Evolutionary conservation across 1,140 invertebrate genomes (phyloP), one percentile per base, ranked within the genome.

Genomic region (Wiebesia pumilae): DNA sequence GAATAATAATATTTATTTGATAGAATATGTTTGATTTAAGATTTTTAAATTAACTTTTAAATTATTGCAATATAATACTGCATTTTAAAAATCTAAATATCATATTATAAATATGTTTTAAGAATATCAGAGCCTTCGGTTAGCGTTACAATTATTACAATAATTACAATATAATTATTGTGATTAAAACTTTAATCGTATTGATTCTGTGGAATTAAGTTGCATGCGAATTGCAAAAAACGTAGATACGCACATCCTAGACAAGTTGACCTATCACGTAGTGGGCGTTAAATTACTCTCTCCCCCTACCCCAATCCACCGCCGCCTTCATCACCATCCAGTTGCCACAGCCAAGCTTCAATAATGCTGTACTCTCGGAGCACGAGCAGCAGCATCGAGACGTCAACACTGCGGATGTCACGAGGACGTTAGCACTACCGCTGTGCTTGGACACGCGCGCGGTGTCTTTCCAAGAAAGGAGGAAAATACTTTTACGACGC

Each of bases 401-500:
- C 69, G 16, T 71, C 35, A 21, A 30, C 35, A 30, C 30, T 77
- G 73, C 14, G 73, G 73, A 43, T 77, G 73, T 43, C 73, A 47
- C 67, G 67, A 35, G 7, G 35, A 3, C 67, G 30, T 47, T 19
- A 27, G 33, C 65, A 21, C 65, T 38, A 12, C 51, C 65, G 51
- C 65, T 65, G 12, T 27, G 62, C 27, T 33, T 3, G 38, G 38
- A 35, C 27, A 82, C 27, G 65, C 38, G 81, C 38, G 30, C 24
- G 4, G 77, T 47, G 24, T 75, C 1, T 33, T 73, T 35, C 43
- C 47, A 21, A 35, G 24, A 54, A 38, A 62, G 40, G 69, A n/a
- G 82, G 71, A 77, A 83, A 83, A 83, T 83, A 83, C 82, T 62
- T 83, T 77, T 77, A 83, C 71, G 82, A 83, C 69, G 69, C 51